These are phyloP conservation scores for Callyntrura sp. DNA, from an alignment of 2,888 invertebrate genomes.

Conservation along the genomic window DNA sequence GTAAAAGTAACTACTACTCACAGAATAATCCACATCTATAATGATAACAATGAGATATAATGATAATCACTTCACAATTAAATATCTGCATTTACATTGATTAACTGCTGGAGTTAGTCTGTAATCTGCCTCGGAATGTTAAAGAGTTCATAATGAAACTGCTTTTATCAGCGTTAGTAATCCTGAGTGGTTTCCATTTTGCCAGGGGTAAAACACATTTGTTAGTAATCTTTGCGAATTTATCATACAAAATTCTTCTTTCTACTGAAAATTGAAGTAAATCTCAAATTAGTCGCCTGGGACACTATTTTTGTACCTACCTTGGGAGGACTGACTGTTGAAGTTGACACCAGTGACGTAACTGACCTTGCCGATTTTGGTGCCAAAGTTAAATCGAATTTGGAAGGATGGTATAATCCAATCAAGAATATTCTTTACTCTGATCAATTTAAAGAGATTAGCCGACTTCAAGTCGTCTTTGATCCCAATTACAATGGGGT, in stretches of 20 bases:
- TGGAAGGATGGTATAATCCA: slow-evolving; percentile 4
- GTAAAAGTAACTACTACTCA: too few relatives aligned
- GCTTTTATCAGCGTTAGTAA: neutral
- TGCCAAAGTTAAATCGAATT: neutral
- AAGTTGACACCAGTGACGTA: neutral
- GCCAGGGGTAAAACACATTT: neutral
- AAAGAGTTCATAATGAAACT: neutral
- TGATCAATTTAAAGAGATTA: neutral
- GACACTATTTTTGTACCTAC: neutral
- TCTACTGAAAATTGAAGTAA: too few relatives aligned
- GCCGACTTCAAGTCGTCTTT: neutral
- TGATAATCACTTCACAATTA: too few relatives aligned
- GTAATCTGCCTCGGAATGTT: too few relatives aligned
- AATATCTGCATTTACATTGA: too few relatives aligned
- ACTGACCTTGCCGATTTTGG: slow-evolving; percentile 19
- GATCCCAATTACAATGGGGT: neutral
- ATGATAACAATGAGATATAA: too few relatives aligned
- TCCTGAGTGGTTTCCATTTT: neutral
- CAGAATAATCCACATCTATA: too few relatives aligned
- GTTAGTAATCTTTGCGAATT: too few relatives aligned
- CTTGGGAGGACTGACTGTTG: neutral
- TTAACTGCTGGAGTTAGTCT: too few relatives aligned
- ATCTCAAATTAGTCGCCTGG: neutral
- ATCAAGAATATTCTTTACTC: neutral
- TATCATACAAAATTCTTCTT: too few relatives aligned